Evolutionary conservation across 2,888 invertebrate genomes (phyloP), one percentile per base, ranked within the genome.

Genomic region (Epistrophe eligans): DNA sequence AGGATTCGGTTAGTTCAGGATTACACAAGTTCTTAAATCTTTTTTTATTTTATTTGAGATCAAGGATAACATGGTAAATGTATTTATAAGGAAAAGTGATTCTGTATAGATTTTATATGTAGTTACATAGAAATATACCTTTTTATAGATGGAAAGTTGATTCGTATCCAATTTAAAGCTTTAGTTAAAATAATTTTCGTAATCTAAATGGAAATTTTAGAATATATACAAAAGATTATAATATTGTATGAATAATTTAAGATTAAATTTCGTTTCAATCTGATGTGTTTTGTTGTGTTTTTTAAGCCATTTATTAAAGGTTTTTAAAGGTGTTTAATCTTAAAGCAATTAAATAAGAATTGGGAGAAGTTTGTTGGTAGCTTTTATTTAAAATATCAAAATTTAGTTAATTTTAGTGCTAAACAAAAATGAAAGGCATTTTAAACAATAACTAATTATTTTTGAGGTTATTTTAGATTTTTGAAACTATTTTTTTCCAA

Each of bases 1-100:
- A 24, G 62, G 43, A 62, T 62, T 24, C 10, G 62, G 62, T 62
- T 43, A 62, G 62, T 43, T 3, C 43, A 40, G 62, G 40, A 62
- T 62, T 62, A 62, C 62, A 62, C 40, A 40, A 62, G 40, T 24
- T 40, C 32, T 4, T 4, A 32, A 32, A 1, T 9, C 1, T 28
- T 15, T 55, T 55, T 15, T 9, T 7, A 15, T n/a, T 55, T n/a
- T 15, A 28, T 40, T 62, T 8, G 9, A 62, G 62, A 62, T 62
- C 40, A 62, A 24, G 43, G 62, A 62, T 62, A 62, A 62, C 24
- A 62, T 24, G 32, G 15, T 8, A 4, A n/a, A 13, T 24, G 24
- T 24, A 24, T 24, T 24, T 24, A 13, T 15, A 24, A 9, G 15
- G 15, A 15, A n/a, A 43, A 62, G 43, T 43, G 62, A 62, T 62